A percentile compares a stretch with the other conserved stretches of the same genome.
These are phyloP conservation scores for Amphipoea lucens DNA, from an alignment of 2,888 invertebrate species.

Conservation along the genomic window DNA sequence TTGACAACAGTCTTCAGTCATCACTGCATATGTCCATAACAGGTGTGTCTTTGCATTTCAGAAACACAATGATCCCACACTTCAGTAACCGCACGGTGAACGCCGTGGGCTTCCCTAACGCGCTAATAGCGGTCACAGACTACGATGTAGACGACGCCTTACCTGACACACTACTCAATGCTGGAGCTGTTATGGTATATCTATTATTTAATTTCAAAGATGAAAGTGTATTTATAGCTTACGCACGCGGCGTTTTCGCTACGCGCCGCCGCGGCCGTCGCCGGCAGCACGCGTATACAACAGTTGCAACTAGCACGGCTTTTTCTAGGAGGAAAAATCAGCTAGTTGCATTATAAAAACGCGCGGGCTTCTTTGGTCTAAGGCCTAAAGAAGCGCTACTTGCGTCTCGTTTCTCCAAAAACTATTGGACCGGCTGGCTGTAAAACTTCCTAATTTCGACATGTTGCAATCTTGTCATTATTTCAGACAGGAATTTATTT, in stretches of 20 bases:
- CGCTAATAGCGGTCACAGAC: conserved; percentile 77
- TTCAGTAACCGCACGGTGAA: conserved; percentile 66
- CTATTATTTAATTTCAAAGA: background rate
- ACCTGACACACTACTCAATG: conserved; percentile 73
- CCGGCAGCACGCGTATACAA: no score
- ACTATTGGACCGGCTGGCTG: background rate
- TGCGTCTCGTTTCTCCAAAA: background rate
- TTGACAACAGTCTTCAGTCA: background rate
- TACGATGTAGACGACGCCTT: conserved; percentile 77
- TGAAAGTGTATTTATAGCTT: background rate
- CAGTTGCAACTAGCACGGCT: no score
- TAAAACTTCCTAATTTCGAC: background rate
- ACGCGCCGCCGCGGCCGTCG: no score
- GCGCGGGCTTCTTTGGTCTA: no score
- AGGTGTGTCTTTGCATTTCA: conserved; percentile 53
- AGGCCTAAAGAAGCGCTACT: background rate
- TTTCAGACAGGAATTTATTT: background rate
- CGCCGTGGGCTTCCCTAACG: conserved; percentile 59
- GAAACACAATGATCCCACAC: conserved; percentile 70
- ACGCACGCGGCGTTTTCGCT: background rate
- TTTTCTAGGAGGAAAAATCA: no score
- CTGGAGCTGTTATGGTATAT: conserved; percentile 78
- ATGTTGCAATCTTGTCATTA: background rate
- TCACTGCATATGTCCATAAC: background rate
- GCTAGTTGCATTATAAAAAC: no score